phyloP scores from a whole-genome alignment of 2,888 invertebrate genomes.

The Heteropelma amictum region DNA sequence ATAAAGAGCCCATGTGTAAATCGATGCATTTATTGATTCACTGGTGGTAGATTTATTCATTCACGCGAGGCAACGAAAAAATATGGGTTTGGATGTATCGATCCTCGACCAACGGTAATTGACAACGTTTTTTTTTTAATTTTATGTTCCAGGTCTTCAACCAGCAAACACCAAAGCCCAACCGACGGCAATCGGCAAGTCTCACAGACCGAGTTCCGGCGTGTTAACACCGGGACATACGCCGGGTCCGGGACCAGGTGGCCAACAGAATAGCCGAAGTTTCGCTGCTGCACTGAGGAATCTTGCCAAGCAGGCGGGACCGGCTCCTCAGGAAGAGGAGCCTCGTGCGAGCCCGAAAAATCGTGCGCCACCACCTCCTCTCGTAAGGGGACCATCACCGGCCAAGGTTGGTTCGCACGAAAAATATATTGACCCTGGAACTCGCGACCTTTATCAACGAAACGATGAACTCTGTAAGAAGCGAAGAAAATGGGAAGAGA shows the following conservation, averaged over 20 bases:
- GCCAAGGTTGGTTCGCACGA: slow-evolving; percentile 69
- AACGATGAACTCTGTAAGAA: slow-evolving; percentile 44
- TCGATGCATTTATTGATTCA: too few relatives aligned
- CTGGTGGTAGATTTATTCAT: too few relatives aligned
- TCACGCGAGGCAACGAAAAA: too few relatives aligned
- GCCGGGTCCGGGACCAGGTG: slow-evolving; percentile 72
- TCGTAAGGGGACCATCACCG: slow-evolving; percentile 74
- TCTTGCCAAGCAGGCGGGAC: slow-evolving; percentile 94
- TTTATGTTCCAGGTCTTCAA: slow-evolving; percentile 70
- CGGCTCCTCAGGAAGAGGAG: slow-evolving; percentile 83
- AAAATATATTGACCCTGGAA: slow-evolving; percentile 22
- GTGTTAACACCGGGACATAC: slow-evolving; percentile 76
- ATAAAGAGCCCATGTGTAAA: too few relatives aligned
- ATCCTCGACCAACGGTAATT: slow-evolving; percentile 6
- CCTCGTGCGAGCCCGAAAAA: slow-evolving; percentile 77
- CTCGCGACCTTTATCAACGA: slow-evolving; percentile 20
- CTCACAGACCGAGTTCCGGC: slow-evolving; percentile 75
- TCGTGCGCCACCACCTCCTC: slow-evolving; percentile 79
- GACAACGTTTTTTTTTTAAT: slow-evolving; percentile 25
- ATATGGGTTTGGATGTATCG: neutral
- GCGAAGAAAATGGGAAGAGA: slow-evolving; percentile 9
- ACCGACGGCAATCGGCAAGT: slow-evolving; percentile 73
- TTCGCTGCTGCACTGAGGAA: slow-evolving; percentile 95
- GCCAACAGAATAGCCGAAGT: slow-evolving; percentile 79
- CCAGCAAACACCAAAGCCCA: slow-evolving; percentile 74